These are phyloP conservation scores for Serripes groenlandicus DNA, from an alignment of 2,888 invertebrate species.

Conservation along the genomic window DNA sequence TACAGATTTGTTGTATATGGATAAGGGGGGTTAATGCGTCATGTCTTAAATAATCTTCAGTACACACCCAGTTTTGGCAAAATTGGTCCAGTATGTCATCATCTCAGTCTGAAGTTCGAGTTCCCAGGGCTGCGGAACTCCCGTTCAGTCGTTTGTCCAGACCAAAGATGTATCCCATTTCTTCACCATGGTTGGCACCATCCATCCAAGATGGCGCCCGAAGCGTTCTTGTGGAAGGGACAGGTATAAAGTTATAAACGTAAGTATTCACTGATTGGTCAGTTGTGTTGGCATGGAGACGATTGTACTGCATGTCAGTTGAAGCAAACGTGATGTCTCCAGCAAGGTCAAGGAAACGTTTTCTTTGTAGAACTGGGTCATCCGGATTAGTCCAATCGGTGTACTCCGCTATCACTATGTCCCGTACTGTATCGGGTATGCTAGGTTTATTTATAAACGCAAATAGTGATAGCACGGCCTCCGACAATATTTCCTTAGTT, in stretches of 20 bases:
- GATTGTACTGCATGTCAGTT: background rate
- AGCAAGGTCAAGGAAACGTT: conserved; percentile 15
- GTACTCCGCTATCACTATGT: conserved; percentile 27
- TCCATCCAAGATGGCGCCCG: conserved; percentile 26
- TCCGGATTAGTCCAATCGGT: conserved; percentile 33
- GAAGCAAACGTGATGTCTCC: conserved; percentile 9
- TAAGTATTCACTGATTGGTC: background rate
- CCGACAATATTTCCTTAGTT: background rate
- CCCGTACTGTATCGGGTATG: background rate
- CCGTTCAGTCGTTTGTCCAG: background rate
- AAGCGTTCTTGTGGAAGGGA: background rate
- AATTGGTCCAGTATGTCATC: conserved; percentile 33
- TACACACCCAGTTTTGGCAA: conserved; percentile 35
- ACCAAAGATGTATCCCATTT: conserved; percentile 28
- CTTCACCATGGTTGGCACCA: conserved; percentile 14
- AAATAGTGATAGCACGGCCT: background rate
- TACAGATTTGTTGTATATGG: too few species aligned
- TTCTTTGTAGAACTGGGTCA: background rate
- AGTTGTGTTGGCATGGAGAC: conserved; percentile 21
- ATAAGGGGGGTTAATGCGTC: too few species aligned
- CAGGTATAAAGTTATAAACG: conserved; percentile 16
- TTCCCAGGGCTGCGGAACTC: conserved; percentile 19
- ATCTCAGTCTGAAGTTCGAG: background rate
- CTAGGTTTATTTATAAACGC: background rate
- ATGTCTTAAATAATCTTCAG: background rate